Conservation (phyloP, 2,888 invertebrate species). For the Tribolium freemani region DNA sequence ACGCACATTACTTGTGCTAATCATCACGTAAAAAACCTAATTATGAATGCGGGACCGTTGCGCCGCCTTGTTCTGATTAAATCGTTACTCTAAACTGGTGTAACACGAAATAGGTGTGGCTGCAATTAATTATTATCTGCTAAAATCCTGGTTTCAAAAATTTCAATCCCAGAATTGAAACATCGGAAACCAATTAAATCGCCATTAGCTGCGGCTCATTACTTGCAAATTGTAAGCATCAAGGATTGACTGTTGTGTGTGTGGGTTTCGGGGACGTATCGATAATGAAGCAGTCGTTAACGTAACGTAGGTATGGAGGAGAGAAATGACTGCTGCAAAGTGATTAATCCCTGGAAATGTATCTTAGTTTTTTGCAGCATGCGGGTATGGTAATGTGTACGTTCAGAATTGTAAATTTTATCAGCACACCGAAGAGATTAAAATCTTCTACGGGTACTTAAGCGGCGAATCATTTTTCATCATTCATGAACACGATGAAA, state of each 20-base stretch:
- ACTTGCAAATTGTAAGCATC: conserved; percentile 6
- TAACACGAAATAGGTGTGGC: conserved; percentile 12
- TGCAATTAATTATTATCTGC: conserved; percentile 2
- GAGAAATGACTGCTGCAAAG: conserved; percentile 6
- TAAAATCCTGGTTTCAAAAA: conserved; percentile 1
- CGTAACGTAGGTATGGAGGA: conserved; percentile 11
- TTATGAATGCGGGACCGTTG: conserved; percentile 12
- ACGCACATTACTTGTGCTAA: conserved; percentile 23
- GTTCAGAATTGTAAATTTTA: conserved; percentile 16
- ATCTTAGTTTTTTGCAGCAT: conserved; percentile 10
- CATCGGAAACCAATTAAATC: conserved; percentile 19
- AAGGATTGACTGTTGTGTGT: conserved; percentile 1
- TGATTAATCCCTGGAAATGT: conserved; percentile 10
- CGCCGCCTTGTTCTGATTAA: conserved; percentile 18
- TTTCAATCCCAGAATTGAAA: not conserved
- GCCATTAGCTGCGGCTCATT: conserved; percentile 14
- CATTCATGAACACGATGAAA: not conserved
- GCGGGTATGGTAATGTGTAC: conserved; percentile 1
- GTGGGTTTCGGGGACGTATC: conserved; percentile 1
- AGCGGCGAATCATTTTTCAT: not conserved
- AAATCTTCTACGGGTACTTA: not conserved
- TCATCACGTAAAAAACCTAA: conserved; percentile 10
- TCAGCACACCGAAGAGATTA: conserved; percentile 1
- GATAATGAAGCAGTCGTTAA: conserved; percentile 14
- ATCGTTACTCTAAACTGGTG: conserved; percentile 24